Base-by-base conservation (phyloP, 2,113 vertebrate genomes). In the Pangasianodon hypophthalmus region DNA sequence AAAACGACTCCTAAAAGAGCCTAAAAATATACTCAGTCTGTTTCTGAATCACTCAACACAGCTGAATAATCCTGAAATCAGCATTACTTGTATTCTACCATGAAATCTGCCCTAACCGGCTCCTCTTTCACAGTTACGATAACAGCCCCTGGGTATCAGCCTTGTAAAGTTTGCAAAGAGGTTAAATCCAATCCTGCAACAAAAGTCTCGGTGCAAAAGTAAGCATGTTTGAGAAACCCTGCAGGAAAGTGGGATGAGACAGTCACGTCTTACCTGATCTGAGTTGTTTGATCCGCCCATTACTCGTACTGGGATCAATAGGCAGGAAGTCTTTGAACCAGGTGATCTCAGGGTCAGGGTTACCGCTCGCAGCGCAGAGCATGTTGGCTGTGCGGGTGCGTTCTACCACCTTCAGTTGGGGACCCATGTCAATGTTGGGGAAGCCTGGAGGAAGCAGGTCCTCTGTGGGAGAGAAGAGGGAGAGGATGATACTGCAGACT, bases 241-340 rank as follows among this genome's bases (percentile, higher is more conserved):
- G 58, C 19, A 54, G 14, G 21, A 46, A 62, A n/a, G 37, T 16
- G 46, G 37, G 64, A 62, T 0, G 9, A n/a, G 19, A 87, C 41
- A 24, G n/a, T n/a, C n/a, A n/a, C n/a, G 48, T 44, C 96, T 94
- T 96, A 99, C 98, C 98, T 95, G 98, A 99, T 92, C 98, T 96
- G 90, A 99, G 96, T 87, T 99, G 98, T 85, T 99, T 99, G 91
- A 99, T 99, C 71, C 98, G 96, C 41, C 98, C 98, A 0, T 96
- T 97, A 96, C 98, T 99, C 64, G 97, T 92, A 6, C 95, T 97
- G 91, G 98, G 98, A 93, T 99, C 98, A 2, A 99, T 98, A 0
- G 98, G 98, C 88, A 99, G 95, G 95, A 99, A 99, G 92, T 99
- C 98, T 93, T 99, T 99, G 92, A 98, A 99, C 98, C 98, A 99